These are phyloP conservation scores for Salminus brasiliensis DNA, from an alignment of 2,113 vertebrate genomes.

Conservation along the genomic window DNA sequence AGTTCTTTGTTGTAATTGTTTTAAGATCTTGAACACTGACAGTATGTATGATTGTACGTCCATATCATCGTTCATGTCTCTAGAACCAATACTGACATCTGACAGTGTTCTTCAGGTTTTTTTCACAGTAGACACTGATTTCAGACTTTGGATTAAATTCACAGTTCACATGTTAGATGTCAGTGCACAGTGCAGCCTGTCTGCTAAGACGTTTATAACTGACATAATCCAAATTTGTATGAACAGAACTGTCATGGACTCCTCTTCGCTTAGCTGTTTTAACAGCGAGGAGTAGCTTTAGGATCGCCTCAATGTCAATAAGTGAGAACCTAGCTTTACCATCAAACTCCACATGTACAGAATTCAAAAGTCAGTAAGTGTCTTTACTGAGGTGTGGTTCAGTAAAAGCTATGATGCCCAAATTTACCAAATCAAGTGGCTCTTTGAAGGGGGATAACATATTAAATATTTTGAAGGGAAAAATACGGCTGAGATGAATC, in stretches of 20 bases:
- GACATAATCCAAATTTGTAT: conserved; percentile 1
- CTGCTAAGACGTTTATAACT: not conserved
- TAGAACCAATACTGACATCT: not conserved
- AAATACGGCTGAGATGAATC: no score
- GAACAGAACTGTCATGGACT: not conserved
- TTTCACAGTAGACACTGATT: not conserved
- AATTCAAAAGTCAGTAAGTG: not conserved
- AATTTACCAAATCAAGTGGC: no score
- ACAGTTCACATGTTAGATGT: not conserved
- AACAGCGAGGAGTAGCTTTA: not conserved
- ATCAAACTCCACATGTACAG: not conserved
- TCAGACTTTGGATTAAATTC: not conserved
- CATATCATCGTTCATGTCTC: not conserved
- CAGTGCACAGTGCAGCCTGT: not conserved
- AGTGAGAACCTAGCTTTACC: not conserved
- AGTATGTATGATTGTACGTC: not conserved
- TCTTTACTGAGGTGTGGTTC: not conserved
- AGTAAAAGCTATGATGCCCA: not conserved
- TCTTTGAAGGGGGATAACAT: no score
- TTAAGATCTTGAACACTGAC: not conserved
- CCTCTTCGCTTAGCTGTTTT: not conserved
- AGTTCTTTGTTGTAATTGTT: no score
- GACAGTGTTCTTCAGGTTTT: not conserved
- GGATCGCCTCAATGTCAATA: not conserved
- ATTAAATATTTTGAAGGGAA: no score